Evolutionary conservation across 2,888 invertebrate species (phyloP).

Genomic region (Scelioninae gen. 1): DNA sequence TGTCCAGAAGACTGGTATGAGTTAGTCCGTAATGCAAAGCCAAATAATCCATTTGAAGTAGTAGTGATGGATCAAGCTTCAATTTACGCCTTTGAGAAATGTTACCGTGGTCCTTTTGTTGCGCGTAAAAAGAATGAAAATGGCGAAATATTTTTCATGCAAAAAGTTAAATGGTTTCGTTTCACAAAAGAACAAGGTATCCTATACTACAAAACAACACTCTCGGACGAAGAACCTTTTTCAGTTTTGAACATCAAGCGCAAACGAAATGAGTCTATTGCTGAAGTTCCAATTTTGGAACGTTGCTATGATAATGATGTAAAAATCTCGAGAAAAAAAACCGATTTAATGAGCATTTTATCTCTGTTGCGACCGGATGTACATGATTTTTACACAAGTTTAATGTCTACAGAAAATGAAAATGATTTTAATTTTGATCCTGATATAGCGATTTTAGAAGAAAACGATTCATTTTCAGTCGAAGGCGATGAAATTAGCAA

Average conservation of each 20-base stretch:
- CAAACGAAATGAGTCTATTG: neutral
- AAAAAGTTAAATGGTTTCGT: constrained; percentile 1
- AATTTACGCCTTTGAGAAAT: constrained; percentile 29
- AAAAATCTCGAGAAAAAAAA: constrained; percentile 19
- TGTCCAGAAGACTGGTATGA: constrained; percentile 39
- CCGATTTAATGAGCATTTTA: constrained; percentile 24
- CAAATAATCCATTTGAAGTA: constrained; percentile 23
- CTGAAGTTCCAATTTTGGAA: constrained; percentile 1
- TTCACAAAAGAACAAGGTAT: constrained; percentile 22
- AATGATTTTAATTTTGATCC: constrained; percentile 19
- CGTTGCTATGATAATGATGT: constrained; percentile 16
- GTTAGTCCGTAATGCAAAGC: constrained; percentile 17
- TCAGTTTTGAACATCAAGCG: neutral
- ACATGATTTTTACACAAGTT: constrained; percentile 20
- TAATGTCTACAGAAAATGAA: constrained; percentile 8
- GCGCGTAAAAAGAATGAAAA: neutral
- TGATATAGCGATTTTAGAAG: constrained; percentile 24
- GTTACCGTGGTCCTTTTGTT: constrained; percentile 5
- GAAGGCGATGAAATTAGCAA: no score
- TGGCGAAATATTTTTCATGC: constrained; percentile 1
- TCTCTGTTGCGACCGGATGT: constrained; percentile 31
- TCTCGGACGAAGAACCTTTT: constrained; percentile 15
- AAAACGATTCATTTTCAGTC: no score
- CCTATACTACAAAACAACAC: neutral
- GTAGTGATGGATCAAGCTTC: constrained; percentile 25